These are phyloP conservation scores for Aphyosemion australe DNA, from an alignment of 2,113 vertebrate species.

Conservation along the genomic window DNA sequence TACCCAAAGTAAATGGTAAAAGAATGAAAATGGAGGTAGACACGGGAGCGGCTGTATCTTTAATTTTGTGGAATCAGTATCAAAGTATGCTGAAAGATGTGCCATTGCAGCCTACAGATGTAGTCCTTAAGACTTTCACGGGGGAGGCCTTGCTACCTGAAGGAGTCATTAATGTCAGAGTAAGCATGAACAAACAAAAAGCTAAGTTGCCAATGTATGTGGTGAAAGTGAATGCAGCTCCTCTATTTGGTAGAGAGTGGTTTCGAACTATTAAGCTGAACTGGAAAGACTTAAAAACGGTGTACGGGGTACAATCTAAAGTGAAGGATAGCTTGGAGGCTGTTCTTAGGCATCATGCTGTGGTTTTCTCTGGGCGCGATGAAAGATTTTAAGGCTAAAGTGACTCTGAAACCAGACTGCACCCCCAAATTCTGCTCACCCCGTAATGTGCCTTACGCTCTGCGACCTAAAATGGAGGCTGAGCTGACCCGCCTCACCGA, in stretches of 20 bases:
- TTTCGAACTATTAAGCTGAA: not conserved
- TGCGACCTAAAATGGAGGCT: not conserved
- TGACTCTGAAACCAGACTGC: not conserved
- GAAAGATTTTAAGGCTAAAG: not conserved
- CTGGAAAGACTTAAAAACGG: not conserved
- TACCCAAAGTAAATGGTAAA: not conserved
- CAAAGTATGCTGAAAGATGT: not conserved
- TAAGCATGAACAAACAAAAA: not conserved
- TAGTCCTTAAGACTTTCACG: not conserved
- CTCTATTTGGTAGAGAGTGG: conserved; percentile 1
- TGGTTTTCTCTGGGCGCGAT: not conserved
- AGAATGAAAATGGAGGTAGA: too few relatives aligned
- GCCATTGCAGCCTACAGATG: not conserved
- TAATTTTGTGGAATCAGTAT: not conserved
- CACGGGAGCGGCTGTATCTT: not conserved
- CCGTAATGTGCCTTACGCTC: not conserved
- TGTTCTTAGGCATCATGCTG: not conserved
- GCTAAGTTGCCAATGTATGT: not conserved
- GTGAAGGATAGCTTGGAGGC: not conserved
- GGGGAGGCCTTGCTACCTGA: not conserved
- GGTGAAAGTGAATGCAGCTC: not conserved
- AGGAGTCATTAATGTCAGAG: not conserved
- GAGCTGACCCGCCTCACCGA: not conserved
- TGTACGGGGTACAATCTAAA: not conserved
- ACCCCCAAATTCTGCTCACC: conserved; percentile 3